A percentile compares a stretch with the other conserved stretches of the same genome.
Conservation (phyloP, 2,113 vertebrate species). For the Anguilla japonica region DNA sequence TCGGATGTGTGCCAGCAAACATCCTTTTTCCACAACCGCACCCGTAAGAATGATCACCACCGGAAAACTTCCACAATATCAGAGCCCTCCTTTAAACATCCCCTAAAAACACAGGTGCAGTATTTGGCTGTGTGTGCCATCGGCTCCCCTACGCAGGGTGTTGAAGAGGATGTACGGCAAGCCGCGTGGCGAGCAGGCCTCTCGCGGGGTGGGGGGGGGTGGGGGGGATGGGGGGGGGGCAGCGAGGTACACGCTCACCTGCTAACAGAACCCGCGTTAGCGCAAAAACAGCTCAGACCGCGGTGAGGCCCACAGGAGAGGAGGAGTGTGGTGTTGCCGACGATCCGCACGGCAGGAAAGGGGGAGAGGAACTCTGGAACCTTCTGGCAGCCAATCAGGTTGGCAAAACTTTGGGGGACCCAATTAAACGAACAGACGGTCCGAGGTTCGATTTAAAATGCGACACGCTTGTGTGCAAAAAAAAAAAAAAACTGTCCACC, state of each 20-base stretch:
- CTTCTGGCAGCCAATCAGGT: conserved; percentile 62
- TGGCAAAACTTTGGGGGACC: conserved; percentile 60
- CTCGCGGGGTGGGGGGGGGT: conserved; percentile 17
- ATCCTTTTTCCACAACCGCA: background rate
- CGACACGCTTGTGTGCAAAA: conserved; percentile 60
- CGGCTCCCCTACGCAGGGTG: too few species aligned
- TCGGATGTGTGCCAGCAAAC: background rate
- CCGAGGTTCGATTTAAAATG: conserved; percentile 57
- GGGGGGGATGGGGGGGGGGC: conserved; percentile 30
- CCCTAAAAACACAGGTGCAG: too few species aligned
- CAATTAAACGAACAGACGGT: conserved; percentile 58
- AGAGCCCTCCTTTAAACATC: too few species aligned
- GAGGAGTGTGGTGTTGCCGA: background rate
- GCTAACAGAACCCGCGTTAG: background rate
- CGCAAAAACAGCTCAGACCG: background rate
- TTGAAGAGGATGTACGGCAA: too few species aligned
- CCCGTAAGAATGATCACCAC: background rate
- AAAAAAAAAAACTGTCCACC: conserved; percentile 47
- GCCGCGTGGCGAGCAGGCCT: conserved; percentile 13
- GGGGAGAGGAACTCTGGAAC: conserved; percentile 29
- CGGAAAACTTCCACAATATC: background rate
- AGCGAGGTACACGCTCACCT: conserved; percentile 14
- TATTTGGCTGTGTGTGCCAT: too few species aligned
- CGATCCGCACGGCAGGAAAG: background rate
- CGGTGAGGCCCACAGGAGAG: too few species aligned